Conservation (phyloP, 2,888 invertebrate genomes). For the Pyralis farinalis region DNA sequence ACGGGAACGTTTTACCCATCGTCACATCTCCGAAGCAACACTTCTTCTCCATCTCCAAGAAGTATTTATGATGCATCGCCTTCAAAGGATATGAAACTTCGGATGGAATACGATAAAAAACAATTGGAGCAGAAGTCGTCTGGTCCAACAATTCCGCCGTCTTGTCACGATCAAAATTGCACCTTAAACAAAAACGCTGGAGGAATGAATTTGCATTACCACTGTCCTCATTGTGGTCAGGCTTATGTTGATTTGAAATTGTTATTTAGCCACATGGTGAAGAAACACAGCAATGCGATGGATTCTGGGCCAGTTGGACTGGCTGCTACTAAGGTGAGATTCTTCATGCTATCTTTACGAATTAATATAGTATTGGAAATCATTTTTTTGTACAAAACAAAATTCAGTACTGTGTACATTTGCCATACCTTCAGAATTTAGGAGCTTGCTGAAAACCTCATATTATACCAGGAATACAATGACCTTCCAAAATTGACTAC, state of each 20-base stretch:
- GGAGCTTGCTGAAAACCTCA: too few species aligned
- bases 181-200: constrained; percentile 68
- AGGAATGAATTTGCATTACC: constrained; percentile 71
- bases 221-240: constrained; percentile 71
- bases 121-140: constrained; percentile 53
- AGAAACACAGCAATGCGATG: constrained; percentile 67
- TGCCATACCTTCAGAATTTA: too few species aligned
- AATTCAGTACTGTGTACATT: too few species aligned
- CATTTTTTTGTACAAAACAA: too few species aligned
- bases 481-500: too few species aligned
- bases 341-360: neutral
- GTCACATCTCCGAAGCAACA: constrained; percentile 81
- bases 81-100: constrained; percentile 72
- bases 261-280: constrained; percentile 72
- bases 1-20: constrained; percentile 95
- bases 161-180: constrained; percentile 80
- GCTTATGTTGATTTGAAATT: constrained; percentile 71
- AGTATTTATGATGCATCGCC: constrained; percentile 77
- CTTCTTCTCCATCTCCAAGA: constrained; percentile 76
- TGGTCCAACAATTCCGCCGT: constrained; percentile 77
- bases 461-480: too few species aligned
- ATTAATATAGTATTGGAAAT: too few species aligned
- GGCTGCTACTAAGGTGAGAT: constrained; percentile 73
- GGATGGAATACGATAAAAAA: constrained; percentile 67
- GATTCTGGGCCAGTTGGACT: constrained; percentile 65